phyloP scores from a whole-genome alignment of 2,797 vertebrate species.

The Paramormyrops hopkinsi region DNA sequence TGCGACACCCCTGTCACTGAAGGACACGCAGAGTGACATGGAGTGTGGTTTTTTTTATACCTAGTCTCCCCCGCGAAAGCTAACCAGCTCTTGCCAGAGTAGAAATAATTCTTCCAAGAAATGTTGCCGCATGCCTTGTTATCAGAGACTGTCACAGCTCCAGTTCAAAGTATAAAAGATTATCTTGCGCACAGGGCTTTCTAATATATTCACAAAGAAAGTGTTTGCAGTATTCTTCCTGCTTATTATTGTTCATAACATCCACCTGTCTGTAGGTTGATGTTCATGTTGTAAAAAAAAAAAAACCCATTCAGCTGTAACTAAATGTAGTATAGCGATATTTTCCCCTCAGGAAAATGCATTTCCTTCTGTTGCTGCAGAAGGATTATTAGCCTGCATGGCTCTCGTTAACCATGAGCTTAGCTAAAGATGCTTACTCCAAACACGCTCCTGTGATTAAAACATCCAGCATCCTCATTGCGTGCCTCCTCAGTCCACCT shows the following conservation, averaged over 20 bases:
- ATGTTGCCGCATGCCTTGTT: background rate
- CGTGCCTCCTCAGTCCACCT: background rate
- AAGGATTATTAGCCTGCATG: background rate
- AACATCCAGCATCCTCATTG: background rate
- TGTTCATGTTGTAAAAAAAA: background rate
- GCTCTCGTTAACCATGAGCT: background rate
- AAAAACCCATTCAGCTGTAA: background rate
- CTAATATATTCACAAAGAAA: background rate
- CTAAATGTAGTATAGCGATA: background rate
- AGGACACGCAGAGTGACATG: background rate
- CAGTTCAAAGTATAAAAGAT: background rate
- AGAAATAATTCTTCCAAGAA: background rate
- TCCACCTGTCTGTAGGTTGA: background rate
- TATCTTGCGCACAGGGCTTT: background rate
- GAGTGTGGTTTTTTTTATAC: background rate
- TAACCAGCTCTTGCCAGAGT: background rate
- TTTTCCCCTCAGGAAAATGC: background rate
- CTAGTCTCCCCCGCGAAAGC: background rate
- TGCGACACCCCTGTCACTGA: background rate
- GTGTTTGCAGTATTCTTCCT: background rate
- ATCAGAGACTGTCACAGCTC: background rate
- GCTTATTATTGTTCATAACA: background rate
- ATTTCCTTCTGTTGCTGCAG: background rate
- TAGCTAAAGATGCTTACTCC: slow-evolving; percentile 3
- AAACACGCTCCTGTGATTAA: background rate